A percentile compares a stretch with the other conserved stretches of the same genome.
These are phyloP conservation scores for Arion vulgaris DNA, from an alignment of 1,140 invertebrate genomes.

Conservation along the genomic window DNA sequence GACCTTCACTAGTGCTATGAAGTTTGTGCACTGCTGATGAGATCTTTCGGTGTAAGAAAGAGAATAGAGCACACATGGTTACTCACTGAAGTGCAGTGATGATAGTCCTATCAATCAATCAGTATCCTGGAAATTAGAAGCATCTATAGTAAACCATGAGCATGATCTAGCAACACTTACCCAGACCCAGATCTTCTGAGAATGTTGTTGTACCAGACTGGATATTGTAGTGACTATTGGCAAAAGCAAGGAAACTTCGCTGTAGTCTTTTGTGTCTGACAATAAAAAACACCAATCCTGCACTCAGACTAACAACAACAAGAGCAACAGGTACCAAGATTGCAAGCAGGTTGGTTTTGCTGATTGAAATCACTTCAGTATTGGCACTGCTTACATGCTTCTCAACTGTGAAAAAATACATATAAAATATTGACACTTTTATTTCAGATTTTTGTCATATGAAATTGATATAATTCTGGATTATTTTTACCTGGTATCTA, in stretches of 20 bases:
- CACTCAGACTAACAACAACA: slow-evolving; percentile 76
- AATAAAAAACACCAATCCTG: slow-evolving; percentile 79
- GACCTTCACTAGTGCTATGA: too few species aligned
- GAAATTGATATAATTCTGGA: too few species aligned
- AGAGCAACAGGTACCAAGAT: slow-evolving; percentile 74
- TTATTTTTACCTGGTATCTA: too few species aligned
- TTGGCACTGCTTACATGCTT: not conserved
- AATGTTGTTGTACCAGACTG: slow-evolving; percentile 89
- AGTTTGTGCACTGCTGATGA: too few species aligned
- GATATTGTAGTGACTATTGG: slow-evolving; percentile 89
- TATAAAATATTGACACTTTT: not conserved
- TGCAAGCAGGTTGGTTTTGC: slow-evolving; percentile 67
- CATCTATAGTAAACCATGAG: not conserved
- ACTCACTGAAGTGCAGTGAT: too few species aligned
- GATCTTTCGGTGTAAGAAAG: too few species aligned
- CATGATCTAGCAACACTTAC: slow-evolving; percentile 37
- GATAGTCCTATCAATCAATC: too few species aligned
- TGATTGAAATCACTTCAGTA: slow-evolving; percentile 26
- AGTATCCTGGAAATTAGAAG: too few species aligned
- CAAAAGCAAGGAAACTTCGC: slow-evolving; percentile 85
- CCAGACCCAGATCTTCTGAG: slow-evolving; percentile 75
- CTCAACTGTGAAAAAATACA: slow-evolving; percentile 7
- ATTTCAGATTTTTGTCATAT: not conserved
- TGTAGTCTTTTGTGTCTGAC: slow-evolving; percentile 83
- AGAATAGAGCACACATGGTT: too few species aligned